phyloP scores from a whole-genome alignment of 1,140 invertebrate genomes.

The Schlechtendalia chinensis region DNA sequence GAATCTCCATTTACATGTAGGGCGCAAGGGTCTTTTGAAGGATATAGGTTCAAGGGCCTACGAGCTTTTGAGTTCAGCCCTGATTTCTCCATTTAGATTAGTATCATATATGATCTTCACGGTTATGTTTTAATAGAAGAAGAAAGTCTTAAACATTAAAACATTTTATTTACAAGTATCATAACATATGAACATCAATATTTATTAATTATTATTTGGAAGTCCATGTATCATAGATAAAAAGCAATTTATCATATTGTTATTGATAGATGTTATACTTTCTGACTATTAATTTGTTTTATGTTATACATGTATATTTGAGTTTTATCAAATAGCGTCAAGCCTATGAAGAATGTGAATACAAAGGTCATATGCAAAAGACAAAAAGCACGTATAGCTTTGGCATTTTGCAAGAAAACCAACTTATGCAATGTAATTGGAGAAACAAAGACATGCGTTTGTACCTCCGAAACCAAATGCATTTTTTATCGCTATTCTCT shows the following conservation, averaged over 20 bases:
- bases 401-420: conserved; percentile 72
- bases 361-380: conserved; percentile 91
- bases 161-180: too few species aligned
- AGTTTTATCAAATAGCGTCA: conserved; percentile 91
- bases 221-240: background rate
- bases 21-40: too few species aligned
- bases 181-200: too few species aligned
- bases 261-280: background rate
- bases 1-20: too few species aligned
- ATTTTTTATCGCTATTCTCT: conserved; percentile 88
- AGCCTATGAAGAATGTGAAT: conserved; percentile 93
- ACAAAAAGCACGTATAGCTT: conserved; percentile 89
- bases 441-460: conserved; percentile 79
- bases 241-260: background rate
- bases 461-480: conserved; percentile 99
- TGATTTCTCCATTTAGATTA: too few species aligned
- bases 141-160: background rate
- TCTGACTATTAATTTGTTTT: conserved; percentile 28
- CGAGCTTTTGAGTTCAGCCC: too few species aligned
- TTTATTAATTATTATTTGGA: background rate
- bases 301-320: conserved; percentile 55
- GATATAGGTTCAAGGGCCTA: too few species aligned
- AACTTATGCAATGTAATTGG: conserved; percentile 19
- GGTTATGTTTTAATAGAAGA: too few species aligned
- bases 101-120: too few species aligned